Conservation (phyloP, 2,888 invertebrate genomes). For the Steinernema scapterisci region DNA sequence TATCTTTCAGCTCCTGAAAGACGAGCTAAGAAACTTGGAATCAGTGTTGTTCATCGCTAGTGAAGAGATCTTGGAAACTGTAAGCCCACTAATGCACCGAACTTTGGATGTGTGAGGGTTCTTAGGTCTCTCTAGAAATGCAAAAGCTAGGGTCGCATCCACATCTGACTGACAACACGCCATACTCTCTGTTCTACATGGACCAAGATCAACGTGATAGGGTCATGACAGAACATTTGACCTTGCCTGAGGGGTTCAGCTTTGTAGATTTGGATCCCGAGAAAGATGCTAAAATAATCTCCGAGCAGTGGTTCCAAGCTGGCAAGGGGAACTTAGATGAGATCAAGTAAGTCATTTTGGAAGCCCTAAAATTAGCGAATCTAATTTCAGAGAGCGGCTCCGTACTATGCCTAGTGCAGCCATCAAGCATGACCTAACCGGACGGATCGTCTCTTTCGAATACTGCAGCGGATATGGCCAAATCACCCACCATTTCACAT, state of each 20-base stretch:
- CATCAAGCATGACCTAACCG: not conserved
- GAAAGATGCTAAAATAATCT: not conserved
- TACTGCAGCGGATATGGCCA: not conserved
- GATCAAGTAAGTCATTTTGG: not conserved
- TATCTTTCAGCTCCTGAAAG: not conserved
- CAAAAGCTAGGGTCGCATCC: not conserved
- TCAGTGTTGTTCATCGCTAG: not conserved
- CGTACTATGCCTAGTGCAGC: not conserved
- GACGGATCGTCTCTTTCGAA: not conserved
- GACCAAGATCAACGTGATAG: not conserved
- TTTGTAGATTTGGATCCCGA: not conserved
- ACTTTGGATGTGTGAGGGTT: not conserved
- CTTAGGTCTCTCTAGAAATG: not conserved
- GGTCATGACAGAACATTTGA: not conserved
- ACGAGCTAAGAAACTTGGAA: not conserved
- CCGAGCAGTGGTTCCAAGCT: not conserved
- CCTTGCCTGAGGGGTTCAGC: not conserved
- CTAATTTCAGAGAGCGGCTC: not conserved
- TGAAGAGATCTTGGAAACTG: not conserved
- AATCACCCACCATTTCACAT: slow-evolving; percentile 6
- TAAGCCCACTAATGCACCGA: not conserved
- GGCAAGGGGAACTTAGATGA: not conserved
- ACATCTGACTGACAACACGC: not conserved
- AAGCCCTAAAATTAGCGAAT: not conserved
- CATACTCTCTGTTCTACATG: not conserved